Conservation (phyloP, 1,140 invertebrate species). For the Monochamus saltuarius region DNA sequence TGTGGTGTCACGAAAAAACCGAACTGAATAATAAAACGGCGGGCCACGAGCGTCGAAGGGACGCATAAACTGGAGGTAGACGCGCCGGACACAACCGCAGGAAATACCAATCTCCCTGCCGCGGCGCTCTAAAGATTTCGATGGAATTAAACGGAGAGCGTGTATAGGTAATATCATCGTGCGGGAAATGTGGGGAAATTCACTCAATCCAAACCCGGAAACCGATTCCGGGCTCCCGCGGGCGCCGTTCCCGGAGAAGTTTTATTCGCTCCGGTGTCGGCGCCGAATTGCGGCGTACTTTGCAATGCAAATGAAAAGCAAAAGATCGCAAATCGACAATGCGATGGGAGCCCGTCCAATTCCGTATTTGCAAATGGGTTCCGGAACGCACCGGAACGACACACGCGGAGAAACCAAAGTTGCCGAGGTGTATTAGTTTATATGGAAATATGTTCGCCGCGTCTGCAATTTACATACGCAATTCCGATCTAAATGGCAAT, state of each 20-base stretch:
- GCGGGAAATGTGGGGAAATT: constrained; percentile 45
- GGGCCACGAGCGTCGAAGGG: no score
- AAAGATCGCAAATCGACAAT: constrained; percentile 52
- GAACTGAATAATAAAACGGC: no score
- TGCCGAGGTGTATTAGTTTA: no score
- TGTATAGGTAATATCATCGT: constrained; percentile 45
- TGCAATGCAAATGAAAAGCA: constrained; percentile 52
- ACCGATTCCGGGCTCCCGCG: constrained; percentile 49
- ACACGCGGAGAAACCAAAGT: neutral
- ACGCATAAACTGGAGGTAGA: no score
- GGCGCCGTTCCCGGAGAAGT: constrained; percentile 45
- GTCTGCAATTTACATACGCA: no score
- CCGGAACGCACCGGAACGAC: constrained; percentile 31
- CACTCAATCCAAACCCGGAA: constrained; percentile 52
- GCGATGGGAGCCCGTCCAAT: constrained; percentile 44
- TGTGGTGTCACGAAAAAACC: no score
- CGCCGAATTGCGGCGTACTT: constrained; percentile 48
- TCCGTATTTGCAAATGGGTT: constrained; percentile 48
- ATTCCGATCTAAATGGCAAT: no score
- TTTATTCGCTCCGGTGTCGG: constrained; percentile 45
- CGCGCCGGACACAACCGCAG: no score
- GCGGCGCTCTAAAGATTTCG: constrained; percentile 43
- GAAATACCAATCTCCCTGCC: constrained; percentile 32
- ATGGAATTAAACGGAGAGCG: constrained; percentile 43
- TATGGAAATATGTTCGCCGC: no score